Base-by-base conservation (phyloP, 2,888 invertebrate species). In the Melanostoma scalare region DNA sequence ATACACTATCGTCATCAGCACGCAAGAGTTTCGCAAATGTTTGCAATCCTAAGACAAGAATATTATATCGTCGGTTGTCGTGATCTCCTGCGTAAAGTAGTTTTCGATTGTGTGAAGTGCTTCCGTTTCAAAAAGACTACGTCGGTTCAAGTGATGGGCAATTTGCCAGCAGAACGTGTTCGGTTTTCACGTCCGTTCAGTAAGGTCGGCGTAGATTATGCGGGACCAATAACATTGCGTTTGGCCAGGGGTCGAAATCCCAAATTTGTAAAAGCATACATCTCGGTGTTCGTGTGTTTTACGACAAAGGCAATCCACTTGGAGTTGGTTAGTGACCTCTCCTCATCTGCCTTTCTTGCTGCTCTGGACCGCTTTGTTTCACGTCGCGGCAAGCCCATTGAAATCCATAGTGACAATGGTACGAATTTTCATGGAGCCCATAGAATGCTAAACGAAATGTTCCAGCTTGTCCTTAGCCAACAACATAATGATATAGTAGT, bases 321-420 rank as follows among this genome's bases (percentile, higher is more conserved):
- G 6, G 68, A 69, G 44, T 5, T 56, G 2, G 68, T 69, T 3
- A 8, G 68, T 6, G 68, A 56, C 6, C 52, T 65, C n/a, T 53
- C 38, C 3, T 40, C 42, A 4, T 36, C 31, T 36, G 48, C 56
- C 6, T 69, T 56, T 56, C 6, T 69, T 2, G 8, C 35, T n/a
- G 56, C 69, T 4, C 2, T 69, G 1, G 48, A 56, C 46, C 46
- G 52, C 3, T 53, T 67, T 8, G 30, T 35, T 9, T 3, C 68
- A 30, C 68, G 44, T 20, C 33, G 68, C 9, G 55, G 56, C 4
- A 56, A 44, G 33, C 52, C 52, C 3, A 33, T 40, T 3, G 61
- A 60, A 44, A 42, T 69, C 3, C 56, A 46, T 35, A 69, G 68
- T 10, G 56, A 69, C 38, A 69, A 69, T 20, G 56, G 55, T 20